phyloP scores from a whole-genome alignment of 2,888 invertebrate genomes.

The Drosophila prolongata region DNA sequence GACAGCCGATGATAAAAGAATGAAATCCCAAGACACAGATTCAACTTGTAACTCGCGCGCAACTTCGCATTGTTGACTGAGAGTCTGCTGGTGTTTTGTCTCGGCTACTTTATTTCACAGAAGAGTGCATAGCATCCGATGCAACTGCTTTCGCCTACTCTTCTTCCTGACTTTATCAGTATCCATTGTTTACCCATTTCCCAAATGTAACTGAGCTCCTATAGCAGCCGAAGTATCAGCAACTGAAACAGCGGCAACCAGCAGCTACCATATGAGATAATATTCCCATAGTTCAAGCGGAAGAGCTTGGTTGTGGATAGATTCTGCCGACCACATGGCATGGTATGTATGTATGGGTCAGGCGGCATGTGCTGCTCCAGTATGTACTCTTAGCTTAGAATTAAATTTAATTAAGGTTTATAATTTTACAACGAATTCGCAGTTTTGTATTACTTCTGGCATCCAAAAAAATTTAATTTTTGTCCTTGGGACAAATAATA shows the following conservation, averaged over 20 bases:
- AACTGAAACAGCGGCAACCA: slow-evolving; percentile 18
- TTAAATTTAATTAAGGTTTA: not conserved
- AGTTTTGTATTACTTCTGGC: no score
- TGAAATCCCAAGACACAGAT: slow-evolving; percentile 13
- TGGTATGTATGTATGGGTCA: not conserved
- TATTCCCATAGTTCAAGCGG: slow-evolving; percentile 5
- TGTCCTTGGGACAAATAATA: no score
- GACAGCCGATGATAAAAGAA: slow-evolving; percentile 39
- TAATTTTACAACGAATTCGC: not conserved
- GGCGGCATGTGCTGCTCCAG: not conserved
- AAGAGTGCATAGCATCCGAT: slow-evolving; percentile 24
- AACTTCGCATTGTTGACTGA: slow-evolving; percentile 14
- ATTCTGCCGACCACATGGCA: not conserved
- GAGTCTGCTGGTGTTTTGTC: slow-evolving; percentile 27
- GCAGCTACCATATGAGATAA: slow-evolving; percentile 5
- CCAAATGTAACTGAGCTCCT: slow-evolving; percentile 35
- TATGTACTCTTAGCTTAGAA: not conserved
- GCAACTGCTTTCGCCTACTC: slow-evolving; percentile 29
- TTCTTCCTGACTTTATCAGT: slow-evolving; percentile 55
- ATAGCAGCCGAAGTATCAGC: slow-evolving; percentile 6
- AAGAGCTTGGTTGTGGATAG: not conserved
- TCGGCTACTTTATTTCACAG: slow-evolving; percentile 66
- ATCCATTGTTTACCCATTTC: slow-evolving; percentile 53
- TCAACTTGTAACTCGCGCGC: not conserved
- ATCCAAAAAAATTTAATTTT: no score